Base-by-base conservation (phyloP, 2,888 invertebrate genomes). In the Linnaemya vulpina region DNA sequence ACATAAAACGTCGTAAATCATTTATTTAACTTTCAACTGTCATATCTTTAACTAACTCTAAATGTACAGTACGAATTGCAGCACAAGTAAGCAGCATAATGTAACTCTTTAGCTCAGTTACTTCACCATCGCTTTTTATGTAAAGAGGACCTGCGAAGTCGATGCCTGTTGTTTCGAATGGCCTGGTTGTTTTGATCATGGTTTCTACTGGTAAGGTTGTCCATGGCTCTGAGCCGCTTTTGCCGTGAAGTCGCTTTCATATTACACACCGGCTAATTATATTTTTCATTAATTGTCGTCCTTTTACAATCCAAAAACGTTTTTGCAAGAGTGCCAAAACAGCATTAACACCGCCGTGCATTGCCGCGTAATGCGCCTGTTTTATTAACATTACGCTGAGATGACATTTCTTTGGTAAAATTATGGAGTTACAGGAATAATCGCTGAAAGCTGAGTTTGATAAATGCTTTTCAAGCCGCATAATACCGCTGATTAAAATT, bases 71-170 rank as follows among this genome's bases (percentile, higher is more conserved):
- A n/a, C n/a, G n/a, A n/a, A n/a, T n/a, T n/a, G n/a, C n/a, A n/a
- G n/a, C n/a, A n/a, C n/a, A n/a, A n/a, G n/a, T n/a, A n/a, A n/a
- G n/a, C n/a, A n/a, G n/a, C n/a, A n/a, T n/a, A n/a, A n/a, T n/a
- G n/a, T n/a, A n/a, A n/a, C n/a, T n/a, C n/a, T n/a, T n/a, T n/a
- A n/a, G n/a, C n/a, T n/a, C n/a, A n/a, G n/a, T n/a, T n/a, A n/a
- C n/a, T n/a, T n/a, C n/a, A n/a, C n/a, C n/a, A n/a, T n/a, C n/a
- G n/a, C n/a, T n/a, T n/a, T n/a, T n/a, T n/a, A n/a, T n/a, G n/a
- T n/a, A n/a, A n/a, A n/a, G n/a, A n/a, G n/a, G n/a, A n/a, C 86
- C 83, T 8, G 79, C 86, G 67, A 80, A 86, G 63, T 86, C 82
- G 2, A 86, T 68, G 8, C 80, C 86, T 9, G 75, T 86, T 68